Base-by-base conservation (phyloP, 2,113 vertebrate genomes). In the Coracopsis vasa region DNA sequence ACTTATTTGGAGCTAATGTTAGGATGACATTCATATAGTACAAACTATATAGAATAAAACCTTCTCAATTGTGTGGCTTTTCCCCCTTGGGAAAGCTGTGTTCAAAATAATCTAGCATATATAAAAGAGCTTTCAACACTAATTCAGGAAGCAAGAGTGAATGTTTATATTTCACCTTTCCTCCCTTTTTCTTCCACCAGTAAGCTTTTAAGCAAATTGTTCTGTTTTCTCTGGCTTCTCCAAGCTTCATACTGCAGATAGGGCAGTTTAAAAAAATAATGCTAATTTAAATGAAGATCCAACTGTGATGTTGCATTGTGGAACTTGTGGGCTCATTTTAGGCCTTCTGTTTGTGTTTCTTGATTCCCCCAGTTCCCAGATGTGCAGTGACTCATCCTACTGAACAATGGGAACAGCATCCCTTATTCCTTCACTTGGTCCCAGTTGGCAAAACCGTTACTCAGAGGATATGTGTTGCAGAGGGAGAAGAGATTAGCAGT, bases 361-460 rank as follows among this genome's bases (percentile, higher is more conserved):
- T 41, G 72, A 82, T 92, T 95, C 91, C 53, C 78, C 39, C 75
- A 37, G 67, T 97, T 97, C 95, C 97, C 97, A 97, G 97, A 96
- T 97, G 95, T 96, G 86, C 92, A 65, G 71, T 97, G 97, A 97
- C 92, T 97, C 97, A 97, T 91, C 79, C 74, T 56, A 9, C 69
- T 89, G 87, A 95, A 94, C 94, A 96, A 97, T 97, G 95, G 96
- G 96, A 97, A 96, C 93, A 88, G 89, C 96, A 90, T 90, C 97
- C 95, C 93, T 24, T 51, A 31, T 11, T 96, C 92, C 94, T 96
- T 95, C 95, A 80, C 86, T 97, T 29, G 86, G 82, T 95, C 93
- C 85, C 87, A 62, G 28, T 94, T 97, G 82, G 80, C 95, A 94
- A 6, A 86, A 25, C 33, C 16, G 35, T 88, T 96, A 60, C 95